phyloP scores from a whole-genome alignment of 2,888 invertebrate genomes.

The Hedya salicella region DNA sequence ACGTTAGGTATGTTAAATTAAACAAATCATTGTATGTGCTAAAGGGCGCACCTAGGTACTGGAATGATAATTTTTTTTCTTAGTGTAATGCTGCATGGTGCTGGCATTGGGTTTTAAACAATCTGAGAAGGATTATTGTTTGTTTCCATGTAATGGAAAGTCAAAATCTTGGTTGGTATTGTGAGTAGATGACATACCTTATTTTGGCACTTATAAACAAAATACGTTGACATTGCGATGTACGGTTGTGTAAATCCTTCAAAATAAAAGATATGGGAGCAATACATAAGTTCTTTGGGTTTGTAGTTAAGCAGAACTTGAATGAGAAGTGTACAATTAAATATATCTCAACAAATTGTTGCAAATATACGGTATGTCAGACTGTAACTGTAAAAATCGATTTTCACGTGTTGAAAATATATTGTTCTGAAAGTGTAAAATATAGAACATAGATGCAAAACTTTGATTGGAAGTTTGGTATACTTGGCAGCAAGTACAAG shows the following conservation, averaged over 20 bases:
- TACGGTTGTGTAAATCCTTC: background rate
- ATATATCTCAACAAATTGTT: too few species aligned
- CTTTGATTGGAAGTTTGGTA: background rate
- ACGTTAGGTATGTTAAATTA: background rate
- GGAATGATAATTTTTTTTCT: background rate
- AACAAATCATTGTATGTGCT: background rate
- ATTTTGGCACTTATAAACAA: background rate
- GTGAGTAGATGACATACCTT: background rate
- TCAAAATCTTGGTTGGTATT: too few species aligned
- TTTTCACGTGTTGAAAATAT: background rate
- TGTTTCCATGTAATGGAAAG: background rate
- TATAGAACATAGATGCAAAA: conserved; percentile 12
- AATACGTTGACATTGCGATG: background rate
- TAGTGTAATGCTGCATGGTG: background rate
- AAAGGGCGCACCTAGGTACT: background rate
- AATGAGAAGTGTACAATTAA: too few species aligned
- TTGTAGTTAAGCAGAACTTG: too few species aligned
- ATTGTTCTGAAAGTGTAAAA: conserved; percentile 2
- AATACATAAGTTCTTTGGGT: background rate
- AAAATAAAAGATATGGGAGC: background rate
- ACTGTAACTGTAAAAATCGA: background rate
- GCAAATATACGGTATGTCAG: too few species aligned
- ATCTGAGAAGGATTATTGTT: background rate
- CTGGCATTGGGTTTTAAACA: background rate
- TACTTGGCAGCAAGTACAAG: background rate